Evolutionary conservation across 64 coral and sea anemone genomes (phyloP).

Genomic region (Catalaphyllia jardinei): DNA sequence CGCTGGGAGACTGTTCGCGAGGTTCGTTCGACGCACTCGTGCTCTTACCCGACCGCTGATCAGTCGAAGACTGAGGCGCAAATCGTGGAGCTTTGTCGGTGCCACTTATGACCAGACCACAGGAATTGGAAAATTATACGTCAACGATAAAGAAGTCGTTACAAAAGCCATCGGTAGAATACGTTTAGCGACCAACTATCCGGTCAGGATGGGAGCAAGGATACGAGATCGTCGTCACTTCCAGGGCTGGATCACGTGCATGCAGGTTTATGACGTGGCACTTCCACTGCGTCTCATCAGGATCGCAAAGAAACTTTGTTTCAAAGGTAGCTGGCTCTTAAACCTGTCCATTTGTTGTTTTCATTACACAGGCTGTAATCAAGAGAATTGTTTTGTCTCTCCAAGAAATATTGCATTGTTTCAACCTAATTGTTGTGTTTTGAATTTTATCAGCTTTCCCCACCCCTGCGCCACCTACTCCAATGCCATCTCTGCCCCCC

Average conservation of each 20-base stretch:
- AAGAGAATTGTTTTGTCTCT: too few relatives aligned
- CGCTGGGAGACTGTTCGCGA: slow-evolving; percentile 46
- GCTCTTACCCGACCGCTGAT: slow-evolving; percentile 16
- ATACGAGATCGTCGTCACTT: slow-evolving; percentile 61
- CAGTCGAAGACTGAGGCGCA: slow-evolving; percentile 42
- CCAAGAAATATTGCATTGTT: neutral
- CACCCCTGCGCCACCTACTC: neutral
- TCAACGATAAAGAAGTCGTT: slow-evolving; percentile 40
- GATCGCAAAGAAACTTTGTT: slow-evolving; percentile 46
- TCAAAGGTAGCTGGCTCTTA: slow-evolving; percentile 43
- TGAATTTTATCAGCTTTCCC: neutral
- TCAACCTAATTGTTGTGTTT: neutral
- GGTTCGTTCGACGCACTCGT: slow-evolving; percentile 52
- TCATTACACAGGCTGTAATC: too few relatives aligned
- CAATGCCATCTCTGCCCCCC: neutral
- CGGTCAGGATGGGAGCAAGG: slow-evolving; percentile 61
- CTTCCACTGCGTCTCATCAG: slow-evolving; percentile 35
- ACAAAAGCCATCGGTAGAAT: slow-evolving; percentile 47
- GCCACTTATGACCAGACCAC: slow-evolving; percentile 57
- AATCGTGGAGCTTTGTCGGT: slow-evolving; percentile 71
- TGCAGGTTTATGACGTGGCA: slow-evolving; percentile 73
- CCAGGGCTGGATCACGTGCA: slow-evolving; percentile 75
- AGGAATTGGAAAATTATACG: slow-evolving; percentile 54
- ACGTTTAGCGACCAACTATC: slow-evolving; percentile 64
- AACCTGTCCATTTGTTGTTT: neutral